Evolutionary conservation across 1,140 invertebrate species (phyloP).

Genomic region (Dendroctonus valens): DNA sequence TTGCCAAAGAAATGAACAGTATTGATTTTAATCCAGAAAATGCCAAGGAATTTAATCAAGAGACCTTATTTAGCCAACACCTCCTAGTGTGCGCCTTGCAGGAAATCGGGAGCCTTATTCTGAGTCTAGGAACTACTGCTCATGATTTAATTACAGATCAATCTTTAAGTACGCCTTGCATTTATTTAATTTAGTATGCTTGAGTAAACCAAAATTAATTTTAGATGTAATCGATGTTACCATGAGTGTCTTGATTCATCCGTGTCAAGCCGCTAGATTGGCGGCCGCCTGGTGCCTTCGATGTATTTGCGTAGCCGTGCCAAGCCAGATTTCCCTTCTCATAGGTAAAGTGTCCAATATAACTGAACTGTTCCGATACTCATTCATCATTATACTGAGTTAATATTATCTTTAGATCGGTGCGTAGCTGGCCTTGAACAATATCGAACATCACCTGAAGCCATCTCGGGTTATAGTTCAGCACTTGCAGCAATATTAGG

Average conservation of each 20-base stretch:
- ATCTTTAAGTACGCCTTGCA: constrained; percentile 65
- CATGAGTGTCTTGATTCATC: constrained; percentile 85
- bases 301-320: constrained; percentile 88
- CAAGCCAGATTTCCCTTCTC: constrained; percentile 89
- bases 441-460: constrained; percentile 88
- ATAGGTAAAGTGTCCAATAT: constrained; percentile 53
- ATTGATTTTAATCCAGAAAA: constrained; percentile 90
- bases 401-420: constrained; percentile 60
- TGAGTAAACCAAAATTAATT: constrained; percentile 1
- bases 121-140: constrained; percentile 88
- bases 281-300: constrained; percentile 93
- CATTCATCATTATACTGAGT: background rate
- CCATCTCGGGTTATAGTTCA: constrained; percentile 90
- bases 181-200: constrained; percentile 3
- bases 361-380: background rate
- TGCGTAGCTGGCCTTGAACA: constrained; percentile 85
- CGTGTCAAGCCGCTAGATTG: constrained; percentile 85
- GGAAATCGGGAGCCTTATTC: constrained; percentile 82
- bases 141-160: constrained; percentile 85
- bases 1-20: constrained; percentile 93
- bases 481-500: constrained; percentile 92
- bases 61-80: constrained; percentile 91
- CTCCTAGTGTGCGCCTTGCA: constrained; percentile 90
- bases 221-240: constrained; percentile 57
- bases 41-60: constrained; percentile 85